Percentiles rank a stretch among this genome's conserved stretches.
phyloP scores from a whole-genome alignment of 2,888 invertebrate genomes.

The Ectemnius cavifrons region DNA sequence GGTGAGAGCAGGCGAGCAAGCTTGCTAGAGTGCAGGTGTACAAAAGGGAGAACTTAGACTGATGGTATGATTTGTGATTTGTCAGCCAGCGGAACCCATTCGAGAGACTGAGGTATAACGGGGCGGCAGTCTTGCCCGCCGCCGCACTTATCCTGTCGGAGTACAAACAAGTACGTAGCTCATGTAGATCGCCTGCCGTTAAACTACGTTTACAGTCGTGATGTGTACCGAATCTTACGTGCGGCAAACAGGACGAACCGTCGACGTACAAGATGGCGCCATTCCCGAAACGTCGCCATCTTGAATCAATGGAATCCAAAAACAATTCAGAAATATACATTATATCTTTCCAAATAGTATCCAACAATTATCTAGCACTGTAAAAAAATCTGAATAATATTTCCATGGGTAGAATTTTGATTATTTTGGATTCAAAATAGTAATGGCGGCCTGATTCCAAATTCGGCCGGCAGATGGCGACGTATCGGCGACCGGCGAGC shows the following conservation, averaged over 20 bases:
- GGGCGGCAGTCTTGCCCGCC: constrained; percentile 80
- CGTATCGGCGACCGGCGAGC: constrained; percentile 44
- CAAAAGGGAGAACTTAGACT: constrained; percentile 61
- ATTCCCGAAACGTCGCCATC: constrained; percentile 45
- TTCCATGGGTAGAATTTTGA: too few species aligned
- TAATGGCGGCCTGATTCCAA: too few species aligned
- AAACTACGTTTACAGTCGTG: constrained; percentile 68
- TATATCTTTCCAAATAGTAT: too few species aligned
- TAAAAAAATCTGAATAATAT: too few species aligned
- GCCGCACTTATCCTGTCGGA: constrained; percentile 81
- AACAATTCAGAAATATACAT: too few species aligned
- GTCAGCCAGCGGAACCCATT: constrained; percentile 87
- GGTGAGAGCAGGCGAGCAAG: neutral
- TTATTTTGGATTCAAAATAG: too few species aligned
- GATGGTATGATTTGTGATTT: constrained; percentile 79
- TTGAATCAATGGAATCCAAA: neutral
- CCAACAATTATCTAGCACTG: too few species aligned
- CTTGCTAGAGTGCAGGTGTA: constrained; percentile 38
- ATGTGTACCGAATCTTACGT: constrained; percentile 67
- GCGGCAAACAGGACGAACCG: constrained; percentile 60
- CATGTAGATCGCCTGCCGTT: constrained; percentile 76
- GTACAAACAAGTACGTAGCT: constrained; percentile 83
- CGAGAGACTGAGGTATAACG: constrained; percentile 88
- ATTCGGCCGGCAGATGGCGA: constrained; percentile 32
- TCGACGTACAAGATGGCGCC: constrained; percentile 60